phyloP scores from a whole-genome alignment of 2,113 vertebrate genomes.

The Jaculus jaculus region DNA sequence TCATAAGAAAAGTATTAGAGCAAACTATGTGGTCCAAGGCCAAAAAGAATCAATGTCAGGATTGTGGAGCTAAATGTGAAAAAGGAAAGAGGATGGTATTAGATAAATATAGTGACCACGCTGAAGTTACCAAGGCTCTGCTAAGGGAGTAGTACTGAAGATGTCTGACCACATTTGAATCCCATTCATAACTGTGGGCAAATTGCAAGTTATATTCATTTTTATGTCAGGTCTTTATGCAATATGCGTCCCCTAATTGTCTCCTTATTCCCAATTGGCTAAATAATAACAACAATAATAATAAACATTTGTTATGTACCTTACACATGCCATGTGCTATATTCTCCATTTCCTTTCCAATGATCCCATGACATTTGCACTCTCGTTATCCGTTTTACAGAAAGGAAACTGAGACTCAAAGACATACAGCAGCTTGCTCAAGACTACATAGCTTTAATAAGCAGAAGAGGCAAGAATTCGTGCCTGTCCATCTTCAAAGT shows the following conservation, averaged over 20 bases:
- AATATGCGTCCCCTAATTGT: neutral
- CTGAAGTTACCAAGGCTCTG: neutral
- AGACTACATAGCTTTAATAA: neutral
- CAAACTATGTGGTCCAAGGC: neutral
- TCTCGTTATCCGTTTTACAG: neutral
- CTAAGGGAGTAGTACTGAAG: neutral
- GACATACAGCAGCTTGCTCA: neutral
- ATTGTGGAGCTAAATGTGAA: neutral
- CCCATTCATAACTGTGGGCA: neutral
- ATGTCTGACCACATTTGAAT: neutral
- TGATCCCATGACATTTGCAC: neutral
- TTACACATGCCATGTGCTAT: neutral
- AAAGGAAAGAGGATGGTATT: neutral
- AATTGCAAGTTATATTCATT: neutral
- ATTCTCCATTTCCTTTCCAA: neutral
- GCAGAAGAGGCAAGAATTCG: neutral
- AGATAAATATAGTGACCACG: neutral
- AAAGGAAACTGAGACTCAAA: too few species aligned
- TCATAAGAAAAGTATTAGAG: neutral
- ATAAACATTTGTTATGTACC: neutral
- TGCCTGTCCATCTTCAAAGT: neutral
- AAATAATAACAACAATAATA: neutral
- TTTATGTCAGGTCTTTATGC: neutral
- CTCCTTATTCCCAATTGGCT: neutral
- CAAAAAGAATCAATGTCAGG: neutral